Base-by-base conservation (phyloP, 2,888 invertebrate species). In the Villa cingulata region DNA sequence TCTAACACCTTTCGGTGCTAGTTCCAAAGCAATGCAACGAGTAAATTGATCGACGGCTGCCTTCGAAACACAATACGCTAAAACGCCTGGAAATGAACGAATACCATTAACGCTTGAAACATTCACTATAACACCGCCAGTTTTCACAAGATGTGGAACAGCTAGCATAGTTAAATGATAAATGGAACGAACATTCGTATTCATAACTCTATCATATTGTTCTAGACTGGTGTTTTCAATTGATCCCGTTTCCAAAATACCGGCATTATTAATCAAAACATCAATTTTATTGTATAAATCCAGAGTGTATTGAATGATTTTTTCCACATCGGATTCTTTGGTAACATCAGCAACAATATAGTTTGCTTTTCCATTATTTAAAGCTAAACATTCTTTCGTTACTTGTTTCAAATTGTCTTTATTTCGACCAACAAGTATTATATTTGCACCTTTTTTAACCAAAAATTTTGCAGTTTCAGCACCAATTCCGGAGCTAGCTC, bases 11-110 rank as follows among this genome's bases (percentile, higher is more conserved):
- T 84, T 84, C 0, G 74, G 59, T 23, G 80, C 88, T 48, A 89
- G 68, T 60, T 89, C 95, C 20, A 97, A 67, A 9, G 96, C 91
- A 4, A 82, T 74, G 63, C 92, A 92, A 62, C 84, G 77, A 0
- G 96, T 97, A 56, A 97, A 81, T 63, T 96, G 95, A 71, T 97
- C 96, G 9, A 96, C 66, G 6, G 92, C 91, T 37, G 90, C 75
- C 72, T 97, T 97, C 7, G 91, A 90, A 75, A 96, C 83, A 58
- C 82, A 83, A 65, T 97, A 97, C 1, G 91, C 83, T 46, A 94
- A 67, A n/a, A 91, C 81, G 45, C 85, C 84, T 0, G 92, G 81
- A 61, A 94, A 95, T 51, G 94, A 78, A 63, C 92, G 74, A 23
- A 89, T 62, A 10, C 95, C 96, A 58, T 83, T 84, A 0, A 95